Evolutionary conservation across 2,888 invertebrate species (phyloP).

Genomic region (Andrena haemorrhoa): DNA sequence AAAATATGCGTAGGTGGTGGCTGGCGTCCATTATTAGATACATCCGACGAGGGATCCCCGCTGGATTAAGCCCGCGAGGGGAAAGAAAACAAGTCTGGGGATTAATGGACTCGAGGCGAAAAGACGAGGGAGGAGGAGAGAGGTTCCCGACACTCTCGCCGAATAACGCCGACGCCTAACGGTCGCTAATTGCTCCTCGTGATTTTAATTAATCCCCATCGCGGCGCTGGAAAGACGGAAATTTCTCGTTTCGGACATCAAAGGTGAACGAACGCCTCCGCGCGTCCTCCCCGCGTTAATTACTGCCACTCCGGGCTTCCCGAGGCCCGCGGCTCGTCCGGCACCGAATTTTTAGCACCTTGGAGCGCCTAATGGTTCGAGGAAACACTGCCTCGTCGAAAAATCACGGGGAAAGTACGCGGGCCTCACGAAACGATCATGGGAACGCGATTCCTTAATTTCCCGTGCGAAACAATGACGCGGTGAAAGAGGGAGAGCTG

Average conservation of each 20-base stretch:
- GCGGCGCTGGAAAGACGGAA: conserved; percentile 50
- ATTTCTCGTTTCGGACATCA: conserved; percentile 36
- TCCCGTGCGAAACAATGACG: conserved; percentile 55
- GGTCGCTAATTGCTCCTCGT: conserved; percentile 67
- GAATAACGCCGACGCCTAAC: conserved; percentile 70
- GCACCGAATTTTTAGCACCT: not conserved
- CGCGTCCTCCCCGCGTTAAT: conserved; percentile 20
- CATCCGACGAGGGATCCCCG: conserved; percentile 62
- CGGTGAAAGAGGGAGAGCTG: conserved; percentile 27
- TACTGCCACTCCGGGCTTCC: not conserved
- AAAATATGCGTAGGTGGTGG: conserved; percentile 45
- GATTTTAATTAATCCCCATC: conserved; percentile 71
- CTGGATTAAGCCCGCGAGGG: conserved; percentile 43
- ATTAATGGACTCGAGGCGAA: conserved; percentile 48
- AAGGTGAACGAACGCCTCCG: conserved; percentile 45
- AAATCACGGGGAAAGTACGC: conserved; percentile 21
- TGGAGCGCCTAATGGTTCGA: not conserved
- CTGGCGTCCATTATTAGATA: conserved; percentile 33
- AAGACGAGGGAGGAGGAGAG: not conserved
- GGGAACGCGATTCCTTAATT: conserved; percentile 42
- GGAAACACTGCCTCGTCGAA: not conserved
- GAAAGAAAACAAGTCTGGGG: conserved; percentile 28
- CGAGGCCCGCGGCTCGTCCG: not conserved
- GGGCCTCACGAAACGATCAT: conserved; percentile 25
- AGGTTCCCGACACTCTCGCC: conserved; percentile 75